phyloP scores from a whole-genome alignment of 1,140 invertebrate species.

The Cryptotermes secundus region DNA sequence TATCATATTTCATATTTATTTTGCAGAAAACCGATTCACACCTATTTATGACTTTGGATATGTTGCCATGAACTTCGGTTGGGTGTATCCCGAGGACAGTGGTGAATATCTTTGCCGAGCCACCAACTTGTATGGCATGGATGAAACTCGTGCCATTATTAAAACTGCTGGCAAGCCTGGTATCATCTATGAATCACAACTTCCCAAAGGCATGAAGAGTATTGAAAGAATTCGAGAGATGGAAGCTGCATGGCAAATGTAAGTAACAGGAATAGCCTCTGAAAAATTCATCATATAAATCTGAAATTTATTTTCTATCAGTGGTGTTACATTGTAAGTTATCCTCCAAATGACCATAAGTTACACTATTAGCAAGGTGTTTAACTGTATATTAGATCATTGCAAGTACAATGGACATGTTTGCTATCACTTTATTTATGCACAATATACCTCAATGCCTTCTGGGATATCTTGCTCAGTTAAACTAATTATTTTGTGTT shows the following conservation, averaged over 20 bases:
- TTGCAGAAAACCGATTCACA: slow-evolving; percentile 80
- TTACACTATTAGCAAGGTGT: no score
- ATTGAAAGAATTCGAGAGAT: slow-evolving; percentile 94
- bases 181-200: slow-evolving; percentile 89
- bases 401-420: no score
- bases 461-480: no score
- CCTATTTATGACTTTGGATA: slow-evolving; percentile 96
- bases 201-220: slow-evolving; percentile 93
- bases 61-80: slow-evolving; percentile 94
- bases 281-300: no score
- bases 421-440: no score
- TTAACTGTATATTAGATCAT: no score
- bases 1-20: slow-evolving; percentile 38
- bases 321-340: no score
- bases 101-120: slow-evolving; percentile 87
- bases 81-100: slow-evolving; percentile 90
- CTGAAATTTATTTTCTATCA: no score
- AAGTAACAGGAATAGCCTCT: slow-evolving; percentile 47
- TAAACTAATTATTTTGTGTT: no score
- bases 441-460: no score
- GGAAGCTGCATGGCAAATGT: slow-evolving; percentile 92
- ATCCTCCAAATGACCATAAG: no score
- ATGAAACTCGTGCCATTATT: slow-evolving; percentile 82
- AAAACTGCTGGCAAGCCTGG: slow-evolving; percentile 84
- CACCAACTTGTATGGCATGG: slow-evolving; percentile 88